Conservation (phyloP, 2,797 vertebrate genomes). For the Sebastes minor region DNA sequence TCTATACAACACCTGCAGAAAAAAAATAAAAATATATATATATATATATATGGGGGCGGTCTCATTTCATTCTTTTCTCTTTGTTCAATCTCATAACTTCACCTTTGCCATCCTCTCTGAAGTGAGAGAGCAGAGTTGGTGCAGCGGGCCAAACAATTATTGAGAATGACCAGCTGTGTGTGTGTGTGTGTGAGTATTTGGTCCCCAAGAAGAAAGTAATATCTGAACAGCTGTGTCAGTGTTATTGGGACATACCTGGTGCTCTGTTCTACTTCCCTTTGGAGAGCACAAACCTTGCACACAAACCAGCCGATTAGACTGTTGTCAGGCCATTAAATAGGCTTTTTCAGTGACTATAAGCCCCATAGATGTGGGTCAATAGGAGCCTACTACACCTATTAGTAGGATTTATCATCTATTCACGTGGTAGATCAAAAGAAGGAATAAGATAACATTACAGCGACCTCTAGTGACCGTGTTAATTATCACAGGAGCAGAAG, state of each 20-base stretch:
- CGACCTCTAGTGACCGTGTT: no score
- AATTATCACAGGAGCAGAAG: no score
- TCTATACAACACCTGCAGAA: not conserved
- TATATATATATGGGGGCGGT: not conserved
- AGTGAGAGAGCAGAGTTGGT: conserved; percentile 19
- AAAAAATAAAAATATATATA: not conserved
- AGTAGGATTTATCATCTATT: no score
- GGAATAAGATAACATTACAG: no score
- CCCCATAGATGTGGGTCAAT: no score
- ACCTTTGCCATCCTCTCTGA: conserved; percentile 3
- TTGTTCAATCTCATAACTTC: conserved; percentile 19
- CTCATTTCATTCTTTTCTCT: conserved; percentile 5
- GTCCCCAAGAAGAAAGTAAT: conserved; percentile 21
- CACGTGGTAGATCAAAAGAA: no score
- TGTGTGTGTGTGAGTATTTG: not conserved
- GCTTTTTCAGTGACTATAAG: no score
- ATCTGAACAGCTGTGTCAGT: conserved; percentile 11
- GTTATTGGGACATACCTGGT: not conserved
- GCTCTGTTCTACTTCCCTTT: not conserved
- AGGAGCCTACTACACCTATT: no score
- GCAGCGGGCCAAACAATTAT: conserved; percentile 44
- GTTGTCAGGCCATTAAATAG: no score
- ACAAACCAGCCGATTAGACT: not conserved
- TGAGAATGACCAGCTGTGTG: not conserved
- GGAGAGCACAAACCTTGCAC: not conserved